Conservation (phyloP, 2,797 vertebrate species). For the Ibycter americanus region DNA sequence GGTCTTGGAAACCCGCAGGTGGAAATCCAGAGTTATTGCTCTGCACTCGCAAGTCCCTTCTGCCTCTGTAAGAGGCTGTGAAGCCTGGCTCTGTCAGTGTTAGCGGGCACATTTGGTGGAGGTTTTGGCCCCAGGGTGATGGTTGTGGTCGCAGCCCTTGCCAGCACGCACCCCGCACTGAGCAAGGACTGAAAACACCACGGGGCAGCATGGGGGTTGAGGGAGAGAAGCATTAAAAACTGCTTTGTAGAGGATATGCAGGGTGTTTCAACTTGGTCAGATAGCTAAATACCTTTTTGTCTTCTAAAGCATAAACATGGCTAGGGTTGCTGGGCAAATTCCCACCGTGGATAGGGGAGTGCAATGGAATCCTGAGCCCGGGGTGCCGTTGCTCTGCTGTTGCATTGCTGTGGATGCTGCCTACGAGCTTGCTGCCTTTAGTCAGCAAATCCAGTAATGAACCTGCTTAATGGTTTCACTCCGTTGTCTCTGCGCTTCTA, state of each 20-base stretch:
- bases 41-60: neutral
- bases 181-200: fast-evolving
- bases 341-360: neutral
- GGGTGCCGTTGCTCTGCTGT: fast-evolving
- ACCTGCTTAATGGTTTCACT: neutral
- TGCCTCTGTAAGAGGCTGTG: neutral
- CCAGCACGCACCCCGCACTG: neutral
- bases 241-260: too few species aligned
- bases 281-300: neutral
- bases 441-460: neutral
- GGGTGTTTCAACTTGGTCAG: fast-evolving
- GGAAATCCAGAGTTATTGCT: fast-evolving
- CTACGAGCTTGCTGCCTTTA: neutral
- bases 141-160: neutral
- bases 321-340: neutral
- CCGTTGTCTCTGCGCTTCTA: neutral
- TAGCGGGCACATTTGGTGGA: neutral
- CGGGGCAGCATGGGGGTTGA: fast-evolving
- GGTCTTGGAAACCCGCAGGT: neutral
- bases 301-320: neutral
- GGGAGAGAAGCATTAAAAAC: neutral
- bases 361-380: neutral
- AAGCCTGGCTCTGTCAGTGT: fast-evolving
- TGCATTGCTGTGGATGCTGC: neutral
- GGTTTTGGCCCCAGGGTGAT: neutral